These are phyloP conservation scores for Dendronephthya gigantea DNA, from an alignment of 64 coral and sea anemone genomes.

Conservation along the genomic window DNA sequence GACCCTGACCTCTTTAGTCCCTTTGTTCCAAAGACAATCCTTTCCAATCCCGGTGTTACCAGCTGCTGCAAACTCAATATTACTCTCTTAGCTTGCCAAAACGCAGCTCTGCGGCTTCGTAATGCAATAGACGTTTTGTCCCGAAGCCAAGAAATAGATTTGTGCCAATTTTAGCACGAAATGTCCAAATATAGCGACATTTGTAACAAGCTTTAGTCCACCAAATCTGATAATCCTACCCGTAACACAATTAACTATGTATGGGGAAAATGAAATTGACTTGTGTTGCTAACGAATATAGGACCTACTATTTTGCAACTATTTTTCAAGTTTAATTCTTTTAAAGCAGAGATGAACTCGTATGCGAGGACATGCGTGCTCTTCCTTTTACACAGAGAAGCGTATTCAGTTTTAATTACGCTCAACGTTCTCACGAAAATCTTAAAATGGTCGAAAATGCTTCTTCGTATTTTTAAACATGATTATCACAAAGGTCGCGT, in stretches of 20 bases:
- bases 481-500: too few species aligned
- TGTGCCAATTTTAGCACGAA: background rate
- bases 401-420: too few species aligned
- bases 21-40: background rate
- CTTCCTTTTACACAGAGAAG: too few species aligned
- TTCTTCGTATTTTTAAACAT: too few species aligned
- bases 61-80: background rate
- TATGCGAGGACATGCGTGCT: too few species aligned
- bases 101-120: background rate
- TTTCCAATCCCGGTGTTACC: background rate
- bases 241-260: background rate
- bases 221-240: background rate
- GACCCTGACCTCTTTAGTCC: background rate
- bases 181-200: background rate
- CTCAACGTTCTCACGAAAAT: too few species aligned
- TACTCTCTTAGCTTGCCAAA: background rate
- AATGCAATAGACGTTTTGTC: background rate
- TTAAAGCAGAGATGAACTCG: too few species aligned
- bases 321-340: too few species aligned
- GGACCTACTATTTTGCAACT: background rate
- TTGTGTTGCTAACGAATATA: background rate
- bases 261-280: background rate
- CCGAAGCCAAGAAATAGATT: background rate
- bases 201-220: background rate
- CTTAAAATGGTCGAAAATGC: too few species aligned